A percentile compares a stretch with the other conserved stretches of the same genome.
phyloP scores from a whole-genome alignment of 2,113 vertebrate genomes.

The Cyanocitta stelleri region DNA sequence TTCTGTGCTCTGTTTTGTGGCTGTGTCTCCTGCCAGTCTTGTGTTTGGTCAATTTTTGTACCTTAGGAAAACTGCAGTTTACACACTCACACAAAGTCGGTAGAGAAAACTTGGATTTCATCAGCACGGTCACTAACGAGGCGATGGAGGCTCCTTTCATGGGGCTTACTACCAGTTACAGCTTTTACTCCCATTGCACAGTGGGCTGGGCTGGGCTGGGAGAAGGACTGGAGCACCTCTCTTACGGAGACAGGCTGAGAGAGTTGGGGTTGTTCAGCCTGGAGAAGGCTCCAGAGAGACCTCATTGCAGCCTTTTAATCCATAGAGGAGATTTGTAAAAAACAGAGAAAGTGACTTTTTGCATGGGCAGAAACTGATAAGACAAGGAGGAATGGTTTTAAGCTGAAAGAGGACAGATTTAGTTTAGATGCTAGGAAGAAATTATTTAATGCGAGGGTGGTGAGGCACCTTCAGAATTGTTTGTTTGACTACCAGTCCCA shows the following conservation, averaged over 20 bases:
- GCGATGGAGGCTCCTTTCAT: rapidly evolving
- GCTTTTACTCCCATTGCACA: neutral
- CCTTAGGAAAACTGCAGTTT: neutral
- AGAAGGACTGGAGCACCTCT: neutral
- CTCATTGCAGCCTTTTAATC: neutral
- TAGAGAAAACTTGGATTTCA: neutral
- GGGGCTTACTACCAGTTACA: neutral
- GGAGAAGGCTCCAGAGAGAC: neutral
- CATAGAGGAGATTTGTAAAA: neutral
- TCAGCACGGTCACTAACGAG: rapidly evolving
- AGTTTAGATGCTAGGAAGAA: neutral
- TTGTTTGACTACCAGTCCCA: neutral
- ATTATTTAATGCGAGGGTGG: neutral
- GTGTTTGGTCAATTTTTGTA: neutral
- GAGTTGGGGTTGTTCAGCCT: neutral
- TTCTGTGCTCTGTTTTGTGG: neutral
- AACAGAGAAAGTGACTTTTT: neutral
- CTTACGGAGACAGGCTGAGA: neutral
- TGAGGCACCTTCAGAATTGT: neutral
- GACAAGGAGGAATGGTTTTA: neutral
- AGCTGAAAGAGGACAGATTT: neutral
- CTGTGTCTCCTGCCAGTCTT: neutral
- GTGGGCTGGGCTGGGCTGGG: neutral
- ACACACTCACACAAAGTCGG: rapidly evolving
- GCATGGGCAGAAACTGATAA: neutral